Conservation (phyloP, 2,797 vertebrate genomes). For the Echeneis naucrates region DNA sequence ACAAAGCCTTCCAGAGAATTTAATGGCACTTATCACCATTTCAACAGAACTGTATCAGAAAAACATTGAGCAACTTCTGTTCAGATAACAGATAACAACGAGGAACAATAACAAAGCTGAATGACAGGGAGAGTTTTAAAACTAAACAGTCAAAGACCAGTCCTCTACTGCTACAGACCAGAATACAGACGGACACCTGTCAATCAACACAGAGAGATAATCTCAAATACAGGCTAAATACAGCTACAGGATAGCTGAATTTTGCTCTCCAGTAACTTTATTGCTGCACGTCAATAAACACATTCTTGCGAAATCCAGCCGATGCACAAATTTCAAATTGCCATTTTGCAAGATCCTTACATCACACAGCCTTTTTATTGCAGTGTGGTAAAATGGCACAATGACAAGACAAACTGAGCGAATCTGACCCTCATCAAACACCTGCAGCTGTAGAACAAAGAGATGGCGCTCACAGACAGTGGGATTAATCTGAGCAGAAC, state of each 20-base stretch:
- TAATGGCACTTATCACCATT: conserved; percentile 8
- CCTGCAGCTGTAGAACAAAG: too few species aligned
- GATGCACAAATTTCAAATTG: not conserved
- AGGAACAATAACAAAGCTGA: not conserved
- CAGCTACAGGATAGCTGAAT: too few species aligned
- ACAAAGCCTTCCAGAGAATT: not conserved
- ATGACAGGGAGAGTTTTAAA: conserved; percentile 6
- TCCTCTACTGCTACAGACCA: not conserved
- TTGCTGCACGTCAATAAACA: not conserved
- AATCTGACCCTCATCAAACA: conserved; percentile 19
- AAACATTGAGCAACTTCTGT: not conserved
- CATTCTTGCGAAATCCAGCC: not conserved
- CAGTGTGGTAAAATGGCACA: not conserved
- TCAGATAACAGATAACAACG: conserved; percentile 3
- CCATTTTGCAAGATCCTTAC: not conserved
- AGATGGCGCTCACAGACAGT: conserved; percentile 9
- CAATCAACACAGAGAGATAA: not conserved
- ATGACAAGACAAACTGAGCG: not conserved
- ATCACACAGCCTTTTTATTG: not conserved
- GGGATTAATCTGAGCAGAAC: conserved; percentile 33
- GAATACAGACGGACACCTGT: not conserved
- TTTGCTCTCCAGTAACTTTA: too few species aligned
- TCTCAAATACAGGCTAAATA: too few species aligned
- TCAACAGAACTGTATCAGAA: not conserved
- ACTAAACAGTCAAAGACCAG: not conserved